phyloP scores from a whole-genome alignment of 2,888 invertebrate genomes.

The Podabrus alpinus region DNA sequence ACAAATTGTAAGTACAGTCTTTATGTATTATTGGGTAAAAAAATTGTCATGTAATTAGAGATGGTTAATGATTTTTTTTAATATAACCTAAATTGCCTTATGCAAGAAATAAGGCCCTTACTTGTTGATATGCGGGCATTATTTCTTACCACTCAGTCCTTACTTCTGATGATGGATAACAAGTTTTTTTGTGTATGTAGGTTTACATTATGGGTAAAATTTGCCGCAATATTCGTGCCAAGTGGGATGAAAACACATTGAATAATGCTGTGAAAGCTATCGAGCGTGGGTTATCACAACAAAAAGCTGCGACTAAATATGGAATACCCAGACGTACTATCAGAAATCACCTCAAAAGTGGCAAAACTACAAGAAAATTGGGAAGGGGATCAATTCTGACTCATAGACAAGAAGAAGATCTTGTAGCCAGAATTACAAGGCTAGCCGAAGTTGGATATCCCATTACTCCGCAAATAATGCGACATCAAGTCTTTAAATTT shows the following conservation, averaged over 20 bases:
- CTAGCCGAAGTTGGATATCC: conserved; percentile 14
- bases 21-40: no score
- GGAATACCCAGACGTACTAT: conserved; percentile 13
- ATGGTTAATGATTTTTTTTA: no score
- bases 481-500: conserved; percentile 8
- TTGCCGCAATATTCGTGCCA: conserved; percentile 6
- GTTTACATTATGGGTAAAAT: no score
- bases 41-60: no score
- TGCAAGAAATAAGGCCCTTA: no score
- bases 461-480: conserved; percentile 9
- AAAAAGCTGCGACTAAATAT: background rate
- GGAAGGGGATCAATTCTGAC: conserved; percentile 10
- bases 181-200: no score
- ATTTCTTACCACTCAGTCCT: no score
- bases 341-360: conserved; percentile 6
- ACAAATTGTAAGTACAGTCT: no score
- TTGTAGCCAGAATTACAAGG: conserved; percentile 22
- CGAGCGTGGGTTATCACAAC: conserved; percentile 7
- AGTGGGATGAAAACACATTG: conserved; percentile 3
- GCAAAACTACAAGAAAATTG: background rate
- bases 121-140: no score
- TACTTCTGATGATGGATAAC: no score
- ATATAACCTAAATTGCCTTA: no score
- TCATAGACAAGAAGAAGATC: conserved; percentile 19
- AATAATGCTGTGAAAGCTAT: conserved; percentile 8